Evolutionary conservation across 2,888 invertebrate species (phyloP), one percentile per base, ranked within the genome.

Genomic region (Parasteatoda lunata): DNA sequence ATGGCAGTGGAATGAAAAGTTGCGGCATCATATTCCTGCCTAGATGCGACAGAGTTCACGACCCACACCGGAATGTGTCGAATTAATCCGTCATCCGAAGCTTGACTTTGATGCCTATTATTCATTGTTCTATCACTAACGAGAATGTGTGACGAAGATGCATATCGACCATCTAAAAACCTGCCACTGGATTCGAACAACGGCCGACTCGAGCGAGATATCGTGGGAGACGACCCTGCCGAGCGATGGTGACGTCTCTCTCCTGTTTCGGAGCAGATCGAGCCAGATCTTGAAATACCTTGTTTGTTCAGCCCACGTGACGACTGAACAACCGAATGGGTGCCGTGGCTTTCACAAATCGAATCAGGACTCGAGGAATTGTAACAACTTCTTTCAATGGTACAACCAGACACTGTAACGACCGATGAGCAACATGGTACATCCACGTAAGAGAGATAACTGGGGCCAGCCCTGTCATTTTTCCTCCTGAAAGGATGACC

Each of bases 241-340:
- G 86, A 87, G 3, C 81, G 70, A 65, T 88, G 88, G 68, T 88
- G 79, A 8, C 88, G 64, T 5, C 89, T 69, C 49, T 89, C 89
- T 68, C 89, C 89, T 7, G 89, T 89, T 66, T 89, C 89, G 6
- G 89, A 89, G 68, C 89, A 89, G 13, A 89, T 86, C 52, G 89
- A 89, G 45, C 89, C 88, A 47, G 88, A 88, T 48, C 88, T 15
- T 11, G 89, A 78, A 76, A 89, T 86, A 8, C 85, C 86, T 52
- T 77, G 78, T 51, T 81, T 77, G 47, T 71, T 65, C 13, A 76
- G 68, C 54, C 78, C 78, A 48, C 82, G 75, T 59, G 79, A 77
- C 9, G 84, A 80, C 30, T 84, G 80, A 48, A 77, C 49, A 4
- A 13, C 30, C 13, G 66, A 45, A 8, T 69, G 82, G 48, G 65